A percentile compares a stretch with the other conserved stretches of the same genome.
Evolutionary conservation across 2,888 invertebrate species (phyloP).

Genomic region (Xestia xanthographa): DNA sequence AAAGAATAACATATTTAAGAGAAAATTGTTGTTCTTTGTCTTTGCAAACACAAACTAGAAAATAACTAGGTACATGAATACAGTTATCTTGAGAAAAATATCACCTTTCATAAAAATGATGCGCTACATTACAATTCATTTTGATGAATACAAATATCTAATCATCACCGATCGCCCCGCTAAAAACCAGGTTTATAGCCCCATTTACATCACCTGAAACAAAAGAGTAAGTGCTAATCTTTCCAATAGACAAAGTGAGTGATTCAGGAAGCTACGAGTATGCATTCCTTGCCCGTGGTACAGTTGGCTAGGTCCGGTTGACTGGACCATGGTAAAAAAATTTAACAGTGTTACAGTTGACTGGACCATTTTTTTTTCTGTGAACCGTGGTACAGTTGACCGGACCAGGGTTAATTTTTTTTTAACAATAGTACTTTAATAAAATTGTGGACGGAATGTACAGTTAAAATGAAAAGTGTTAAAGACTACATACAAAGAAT

Average conservation of each 20-base stretch:
- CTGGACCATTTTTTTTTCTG: too few species aligned
- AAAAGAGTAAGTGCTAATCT: constrained; percentile 4
- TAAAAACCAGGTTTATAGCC: constrained; percentile 97
- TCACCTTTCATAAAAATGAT: constrained; percentile 22
- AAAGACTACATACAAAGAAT: too few species aligned
- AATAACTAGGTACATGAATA: constrained; percentile 38
- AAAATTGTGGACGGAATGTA: too few species aligned
- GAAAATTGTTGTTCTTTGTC: constrained; percentile 39
- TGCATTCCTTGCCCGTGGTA: too few species aligned
- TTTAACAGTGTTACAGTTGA: too few species aligned
- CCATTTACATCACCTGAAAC: constrained; percentile 95
- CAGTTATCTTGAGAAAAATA: constrained; percentile 36
- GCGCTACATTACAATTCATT: constrained; percentile 21
- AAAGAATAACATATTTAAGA: constrained; percentile 32
- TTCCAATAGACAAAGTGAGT: constrained; percentile 5
- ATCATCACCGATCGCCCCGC: constrained; percentile 85
- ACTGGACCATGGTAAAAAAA: too few species aligned
- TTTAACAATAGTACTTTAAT: too few species aligned
- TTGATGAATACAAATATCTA: constrained; percentile 57
- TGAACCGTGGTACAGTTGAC: too few species aligned
- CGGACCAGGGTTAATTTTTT: too few species aligned
- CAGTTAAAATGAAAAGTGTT: too few species aligned
- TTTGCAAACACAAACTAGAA: constrained; percentile 43
- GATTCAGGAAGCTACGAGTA: too few species aligned
- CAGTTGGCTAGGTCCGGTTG: too few species aligned